Base-by-base conservation (phyloP, 2,888 invertebrate species). In the Tanypteryx hageni region DNA sequence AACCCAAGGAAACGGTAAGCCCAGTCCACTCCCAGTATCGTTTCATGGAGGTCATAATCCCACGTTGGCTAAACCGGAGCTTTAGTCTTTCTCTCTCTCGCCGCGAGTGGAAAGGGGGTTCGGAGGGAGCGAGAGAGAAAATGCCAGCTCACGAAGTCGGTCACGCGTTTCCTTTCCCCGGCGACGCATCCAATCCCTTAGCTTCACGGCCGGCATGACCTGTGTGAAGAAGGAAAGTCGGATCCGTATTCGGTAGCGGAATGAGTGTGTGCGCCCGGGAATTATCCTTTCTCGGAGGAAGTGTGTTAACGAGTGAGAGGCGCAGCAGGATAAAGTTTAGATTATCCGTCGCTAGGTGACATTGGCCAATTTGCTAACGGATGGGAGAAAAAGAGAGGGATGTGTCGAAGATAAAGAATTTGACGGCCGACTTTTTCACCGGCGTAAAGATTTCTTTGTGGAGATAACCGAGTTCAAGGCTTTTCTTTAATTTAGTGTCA, bases 141-240 rank as follows among this genome's bases (percentile, higher is more conserved):
- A 76, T 76, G 18, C 16, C 14, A n/a, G 14, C 14, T 64, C 68
- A 22, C 22, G 68, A 68, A 68, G 7, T 76, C 76, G 76, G 27
- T 76, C 76, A 76, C 76, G 76, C 27, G 76, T 76, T 76, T 27
- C 27, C 22, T 76, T 76, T 76, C 76, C 9, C 11, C 76, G 76
- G 76, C 76, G 76, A 27, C 76, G 76, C 76, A 22, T 76, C 27
- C 27, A 27, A 76, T 27, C 13, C 8, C 16, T 76, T 27, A 44
- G 44, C 44, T 44, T 2, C 22, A 14, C 27, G 27, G 76, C 9
- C n/a, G 68, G 22, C 27, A 76, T 11, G 27, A n/a, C 13, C 22
- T 76, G 76, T 22, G 76, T 76, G 76, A 4, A 22, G 76, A 76
- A 76, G 22, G 76, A 76, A 76, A 76, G 76, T 76, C 76, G n/a